phyloP scores from a whole-genome alignment of 2,797 vertebrate species.

The Sebastolobus altivelis region DNA sequence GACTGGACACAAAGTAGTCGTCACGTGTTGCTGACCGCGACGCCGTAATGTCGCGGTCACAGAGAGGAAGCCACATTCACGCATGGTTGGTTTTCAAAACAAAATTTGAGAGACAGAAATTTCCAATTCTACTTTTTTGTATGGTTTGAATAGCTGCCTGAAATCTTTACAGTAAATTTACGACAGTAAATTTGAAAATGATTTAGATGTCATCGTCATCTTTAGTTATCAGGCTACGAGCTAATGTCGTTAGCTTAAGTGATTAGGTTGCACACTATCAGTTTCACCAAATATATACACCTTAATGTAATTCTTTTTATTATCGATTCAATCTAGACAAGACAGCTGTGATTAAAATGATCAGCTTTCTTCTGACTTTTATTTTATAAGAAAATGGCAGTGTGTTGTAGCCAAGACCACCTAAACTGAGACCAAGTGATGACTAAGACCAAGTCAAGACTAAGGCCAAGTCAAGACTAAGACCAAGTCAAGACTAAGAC shows the following conservation, averaged over 20 bases:
- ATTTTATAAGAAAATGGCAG: too few species aligned
- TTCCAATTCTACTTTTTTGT: not conserved
- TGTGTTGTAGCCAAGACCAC: too few species aligned
- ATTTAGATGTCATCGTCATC: not conserved
- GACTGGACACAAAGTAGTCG: constrained; percentile 10
- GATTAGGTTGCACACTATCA: not conserved
- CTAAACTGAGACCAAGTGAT: too few species aligned
- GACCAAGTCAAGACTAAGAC: too few species aligned
- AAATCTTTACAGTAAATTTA: not conserved
- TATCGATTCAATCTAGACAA: not conserved
- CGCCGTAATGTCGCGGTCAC: constrained; percentile 5
- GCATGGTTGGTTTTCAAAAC: not conserved
- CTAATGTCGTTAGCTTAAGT: not conserved
- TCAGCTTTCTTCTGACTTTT: not conserved
- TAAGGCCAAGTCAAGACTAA: too few species aligned
- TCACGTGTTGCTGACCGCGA: constrained; percentile 23
- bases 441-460: too few species aligned
- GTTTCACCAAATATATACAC: not conserved
- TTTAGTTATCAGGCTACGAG: not conserved
- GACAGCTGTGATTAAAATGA: not conserved
- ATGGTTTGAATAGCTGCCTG: not conserved
- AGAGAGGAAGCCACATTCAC: not conserved
- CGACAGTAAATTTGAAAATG: not conserved
- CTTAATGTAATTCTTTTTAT: not conserved
- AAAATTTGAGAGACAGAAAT: not conserved